Base-by-base conservation (phyloP, 2,113 vertebrate species). In the Toxostoma redivivum region DNA sequence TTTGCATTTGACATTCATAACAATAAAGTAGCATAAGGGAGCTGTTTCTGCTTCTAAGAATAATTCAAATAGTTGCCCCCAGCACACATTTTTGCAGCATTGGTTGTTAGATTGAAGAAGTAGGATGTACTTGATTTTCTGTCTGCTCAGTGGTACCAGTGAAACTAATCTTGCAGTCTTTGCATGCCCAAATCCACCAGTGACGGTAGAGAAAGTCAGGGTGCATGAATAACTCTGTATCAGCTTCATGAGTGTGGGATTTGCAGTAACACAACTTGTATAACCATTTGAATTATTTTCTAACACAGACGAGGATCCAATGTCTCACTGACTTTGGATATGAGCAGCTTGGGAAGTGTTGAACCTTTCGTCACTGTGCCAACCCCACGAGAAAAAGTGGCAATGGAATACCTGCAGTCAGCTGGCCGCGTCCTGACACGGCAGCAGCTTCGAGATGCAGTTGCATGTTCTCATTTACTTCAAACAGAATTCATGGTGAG, bases 321-420 rank as follows among this genome's bases (percentile, higher is more conserved):
- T 7, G 99, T 99, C 14, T 99, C 99, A 9, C 97, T 99, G 92
- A 99, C 99, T 27, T 65, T 99, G 98, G 99, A 99, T 96, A 99
- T 99, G 99, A 99, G 98, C 65, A 98, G 98, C 37, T 96, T 99
- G 86, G 99, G 98, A 72, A 98, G 95, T 0, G 97, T 99, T 50
- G 99, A 99, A 93, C 99, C 99, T 58, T 98, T 99, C 4, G 96
- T 95, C 28, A 62, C 97, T 9, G 97, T 98, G 61, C 98, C 98
- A 14, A 99, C 98, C 7, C 99, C 99, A 25, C 98, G 99, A n/a
- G 99, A 99, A 96, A 98, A 98, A 21, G 98, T 98, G 4, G 97
- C 98, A 0, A 97, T 98, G 97, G 99, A 99, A 83, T 99, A 99
- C 81, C 98, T 99, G 25, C 98, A 99, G 95, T 98, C 99, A 6